These are phyloP conservation scores for Phyllostomus hastatus DNA, from an alignment of 2,113 vertebrate genomes.

Conservation along the genomic window DNA sequence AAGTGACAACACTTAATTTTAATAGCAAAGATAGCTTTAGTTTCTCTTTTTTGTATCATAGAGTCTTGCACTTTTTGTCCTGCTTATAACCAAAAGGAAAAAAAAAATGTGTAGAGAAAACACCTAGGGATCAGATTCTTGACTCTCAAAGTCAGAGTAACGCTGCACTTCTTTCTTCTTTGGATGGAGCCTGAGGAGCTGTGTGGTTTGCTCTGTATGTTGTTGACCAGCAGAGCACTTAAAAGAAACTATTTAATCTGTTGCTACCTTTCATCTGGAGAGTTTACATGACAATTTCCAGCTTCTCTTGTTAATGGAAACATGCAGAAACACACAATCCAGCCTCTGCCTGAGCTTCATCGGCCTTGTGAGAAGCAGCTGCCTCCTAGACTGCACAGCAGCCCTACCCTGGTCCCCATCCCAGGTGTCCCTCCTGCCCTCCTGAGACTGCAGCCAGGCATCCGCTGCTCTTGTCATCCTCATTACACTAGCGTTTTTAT, in stretches of 20 bases:
- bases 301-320: background rate
- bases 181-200: too few relatives aligned
- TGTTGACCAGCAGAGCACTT: background rate
- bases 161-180: fast-evolving
- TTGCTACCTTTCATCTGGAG: background rate
- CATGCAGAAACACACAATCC: background rate
- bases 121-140: background rate
- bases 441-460: background rate
- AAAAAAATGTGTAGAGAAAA: background rate
- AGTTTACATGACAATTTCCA: background rate
- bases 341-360: background rate
- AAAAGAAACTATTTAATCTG: background rate
- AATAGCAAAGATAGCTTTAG: background rate
- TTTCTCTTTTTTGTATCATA: background rate
- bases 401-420: fast-evolving
- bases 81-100: background rate
- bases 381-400: background rate
- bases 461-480: background rate
- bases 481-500: background rate
- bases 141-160: background rate
- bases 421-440: background rate
- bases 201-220: background rate
- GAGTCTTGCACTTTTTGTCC: background rate
- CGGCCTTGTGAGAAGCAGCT: background rate
- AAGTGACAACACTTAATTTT: background rate